Evolutionary conservation across 2,888 invertebrate genomes (phyloP).

Genomic region (Nysson spinosus): DNA sequence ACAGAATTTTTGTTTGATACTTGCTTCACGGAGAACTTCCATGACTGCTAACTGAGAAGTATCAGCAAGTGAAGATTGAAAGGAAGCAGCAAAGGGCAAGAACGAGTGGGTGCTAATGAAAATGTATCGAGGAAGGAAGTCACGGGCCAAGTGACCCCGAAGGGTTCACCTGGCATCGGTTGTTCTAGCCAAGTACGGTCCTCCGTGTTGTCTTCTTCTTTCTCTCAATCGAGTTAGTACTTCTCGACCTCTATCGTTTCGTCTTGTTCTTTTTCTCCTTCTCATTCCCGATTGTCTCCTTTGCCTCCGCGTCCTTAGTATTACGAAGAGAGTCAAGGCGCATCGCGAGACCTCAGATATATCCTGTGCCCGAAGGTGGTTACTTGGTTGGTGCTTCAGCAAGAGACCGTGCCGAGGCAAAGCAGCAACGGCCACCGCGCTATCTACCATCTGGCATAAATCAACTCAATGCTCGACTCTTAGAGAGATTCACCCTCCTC

Average conservation of each 20-base stretch:
- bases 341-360: conserved; percentile 53
- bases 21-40: conserved; percentile 4
- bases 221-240: conserved; percentile 15
- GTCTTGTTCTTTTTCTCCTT: conserved; percentile 11
- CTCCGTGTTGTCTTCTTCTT: conserved; percentile 21
- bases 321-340: conserved; percentile 44
- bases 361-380: conserved; percentile 54
- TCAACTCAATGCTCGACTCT: conserved; percentile 75
- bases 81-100: neutral
- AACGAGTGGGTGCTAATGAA: conserved; percentile 60
- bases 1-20: conserved; percentile 33
- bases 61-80: conserved; percentile 6
- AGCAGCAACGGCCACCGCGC: conserved; percentile 63
- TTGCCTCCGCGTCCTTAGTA: conserved; percentile 34
- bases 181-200: conserved; percentile 43
- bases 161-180: conserved; percentile 49
- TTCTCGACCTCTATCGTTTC: conserved; percentile 24
- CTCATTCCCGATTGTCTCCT: conserved; percentile 2
- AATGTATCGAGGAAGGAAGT: conserved; percentile 65
- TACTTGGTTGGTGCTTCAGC: conserved; percentile 49
- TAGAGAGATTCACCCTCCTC: conserved; percentile 68
- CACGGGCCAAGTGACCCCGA: conserved; percentile 48
- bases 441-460: conserved; percentile 77
- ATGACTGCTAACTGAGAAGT: conserved; percentile 28
- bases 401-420: conserved; percentile 60